Evolutionary conservation across 2,113 vertebrate species (phyloP).

Genomic region (Pogona vitticeps): DNA sequence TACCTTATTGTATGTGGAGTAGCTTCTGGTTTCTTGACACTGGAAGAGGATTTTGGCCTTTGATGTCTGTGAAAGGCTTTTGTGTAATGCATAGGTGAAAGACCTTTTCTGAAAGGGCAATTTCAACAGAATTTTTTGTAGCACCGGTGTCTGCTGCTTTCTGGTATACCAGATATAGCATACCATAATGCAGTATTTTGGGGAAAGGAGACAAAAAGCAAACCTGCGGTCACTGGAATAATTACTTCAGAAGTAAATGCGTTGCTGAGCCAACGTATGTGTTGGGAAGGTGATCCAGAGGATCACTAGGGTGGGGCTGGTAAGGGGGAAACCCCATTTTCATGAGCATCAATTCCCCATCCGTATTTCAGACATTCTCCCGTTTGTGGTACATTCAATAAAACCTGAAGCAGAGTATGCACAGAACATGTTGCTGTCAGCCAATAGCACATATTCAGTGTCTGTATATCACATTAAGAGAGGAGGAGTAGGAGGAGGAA

Average conservation of each 20-base stretch:
- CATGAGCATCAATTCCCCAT: slow-evolving; percentile 51
- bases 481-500: slow-evolving; percentile 28
- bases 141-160: not conserved
- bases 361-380: slow-evolving; percentile 62
- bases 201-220: not conserved
- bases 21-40: slow-evolving; percentile 47
- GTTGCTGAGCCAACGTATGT: slow-evolving; percentile 44
- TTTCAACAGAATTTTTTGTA: slow-evolving; percentile 18
- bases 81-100: slow-evolving; percentile 16
- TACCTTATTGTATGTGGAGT: slow-evolving; percentile 2
- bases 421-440: slow-evolving; percentile 53
- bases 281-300: slow-evolving; percentile 39
- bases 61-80: slow-evolving; percentile 38
- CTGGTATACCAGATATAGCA: not conserved
- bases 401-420: slow-evolving; percentile 59
- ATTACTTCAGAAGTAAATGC: slow-evolving; percentile 4
- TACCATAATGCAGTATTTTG: slow-evolving; percentile 38
- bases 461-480: slow-evolving; percentile 68
- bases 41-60: slow-evolving; percentile 26
- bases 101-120: slow-evolving; percentile 12
- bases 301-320: slow-evolving; percentile 64
- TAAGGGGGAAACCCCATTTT: slow-evolving; percentile 29
- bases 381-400: slow-evolving; percentile 65
- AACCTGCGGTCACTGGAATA: not conserved
- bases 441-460: slow-evolving; percentile 66